These are phyloP conservation scores for Eulemur rubriventer DNA, from an alignment of 2,797 vertebrate genomes.

Conservation along the genomic window DNA sequence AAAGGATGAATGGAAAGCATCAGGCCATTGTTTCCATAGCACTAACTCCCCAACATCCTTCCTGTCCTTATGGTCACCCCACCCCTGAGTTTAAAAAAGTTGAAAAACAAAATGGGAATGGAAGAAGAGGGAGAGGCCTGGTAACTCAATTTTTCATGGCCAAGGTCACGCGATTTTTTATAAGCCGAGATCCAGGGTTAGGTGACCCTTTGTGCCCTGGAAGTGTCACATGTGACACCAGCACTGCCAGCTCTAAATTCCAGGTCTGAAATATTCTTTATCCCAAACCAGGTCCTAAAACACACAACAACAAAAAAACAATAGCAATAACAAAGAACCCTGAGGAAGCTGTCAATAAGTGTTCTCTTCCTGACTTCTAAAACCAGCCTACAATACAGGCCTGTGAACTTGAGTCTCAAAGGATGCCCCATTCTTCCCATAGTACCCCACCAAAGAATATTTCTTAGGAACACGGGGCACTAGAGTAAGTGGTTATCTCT, in stretches of 20 bases:
- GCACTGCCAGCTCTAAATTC: not conserved
- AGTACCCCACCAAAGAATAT: not conserved
- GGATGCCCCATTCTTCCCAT: not conserved
- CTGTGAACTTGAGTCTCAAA: not conserved
- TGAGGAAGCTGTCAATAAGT: not conserved
- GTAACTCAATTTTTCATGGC: not conserved
- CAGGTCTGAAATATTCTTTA: not conserved
- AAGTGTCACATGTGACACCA: not conserved
- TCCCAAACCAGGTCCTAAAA: not conserved
- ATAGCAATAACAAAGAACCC: not conserved
- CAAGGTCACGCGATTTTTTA: not conserved
- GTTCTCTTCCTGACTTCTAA: not conserved
- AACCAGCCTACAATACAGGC: not conserved
- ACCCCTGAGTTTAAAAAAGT: not conserved
- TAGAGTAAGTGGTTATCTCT: not conserved
- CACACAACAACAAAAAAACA: not conserved
- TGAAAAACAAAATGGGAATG: conserved; percentile 25
- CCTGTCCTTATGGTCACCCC: not conserved
- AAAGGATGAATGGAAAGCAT: conserved; percentile 1
- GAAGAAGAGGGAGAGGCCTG: not conserved
- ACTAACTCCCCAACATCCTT: not conserved
- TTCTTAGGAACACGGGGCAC: not conserved
- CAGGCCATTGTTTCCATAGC: not conserved
- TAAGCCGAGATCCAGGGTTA: fast-evolving
- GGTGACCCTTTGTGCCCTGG: not conserved